Evolutionary conservation across 2,797 vertebrate species (phyloP).

Genomic region (Poeciliopsis paucimaculata): DNA sequence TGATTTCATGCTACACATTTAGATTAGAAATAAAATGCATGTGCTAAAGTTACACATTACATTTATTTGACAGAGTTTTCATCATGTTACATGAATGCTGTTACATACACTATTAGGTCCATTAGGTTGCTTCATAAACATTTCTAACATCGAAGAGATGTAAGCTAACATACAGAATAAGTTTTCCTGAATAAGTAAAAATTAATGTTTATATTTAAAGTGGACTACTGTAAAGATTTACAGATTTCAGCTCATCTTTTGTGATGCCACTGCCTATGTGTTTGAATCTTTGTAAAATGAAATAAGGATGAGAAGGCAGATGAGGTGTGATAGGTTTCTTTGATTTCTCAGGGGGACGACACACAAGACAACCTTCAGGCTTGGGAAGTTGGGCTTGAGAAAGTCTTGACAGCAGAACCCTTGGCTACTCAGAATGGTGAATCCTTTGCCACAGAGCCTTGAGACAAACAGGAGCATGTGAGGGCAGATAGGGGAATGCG

Average conservation of each 20-base stretch:
- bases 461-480: slow-evolving; percentile 40
- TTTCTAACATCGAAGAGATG: background rate
- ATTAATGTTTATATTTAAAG: background rate
- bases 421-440: slow-evolving; percentile 55
- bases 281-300: slow-evolving; percentile 40
- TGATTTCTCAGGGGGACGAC: slow-evolving; percentile 58
- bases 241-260: too few relatives aligned
- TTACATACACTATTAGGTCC: background rate
- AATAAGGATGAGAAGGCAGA: slow-evolving; percentile 33
- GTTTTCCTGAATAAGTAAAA: background rate
- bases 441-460: slow-evolving; percentile 43
- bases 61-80: background rate
- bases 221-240: slow-evolving; percentile 1
- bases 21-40: background rate
- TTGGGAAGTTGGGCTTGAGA: slow-evolving; percentile 59
- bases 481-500: slow-evolving; percentile 36
- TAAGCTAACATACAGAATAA: background rate
- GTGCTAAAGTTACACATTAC: background rate
- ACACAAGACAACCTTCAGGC: slow-evolving; percentile 62
- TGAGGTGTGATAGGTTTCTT: slow-evolving; percentile 44
- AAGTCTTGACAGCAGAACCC: slow-evolving; percentile 70
- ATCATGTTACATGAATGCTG: background rate
- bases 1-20: background rate
- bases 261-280: slow-evolving; percentile 22
- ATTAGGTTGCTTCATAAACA: background rate